phyloP scores from a whole-genome alignment of 2,888 invertebrate genomes.

The Parnassius orleans region DNA sequence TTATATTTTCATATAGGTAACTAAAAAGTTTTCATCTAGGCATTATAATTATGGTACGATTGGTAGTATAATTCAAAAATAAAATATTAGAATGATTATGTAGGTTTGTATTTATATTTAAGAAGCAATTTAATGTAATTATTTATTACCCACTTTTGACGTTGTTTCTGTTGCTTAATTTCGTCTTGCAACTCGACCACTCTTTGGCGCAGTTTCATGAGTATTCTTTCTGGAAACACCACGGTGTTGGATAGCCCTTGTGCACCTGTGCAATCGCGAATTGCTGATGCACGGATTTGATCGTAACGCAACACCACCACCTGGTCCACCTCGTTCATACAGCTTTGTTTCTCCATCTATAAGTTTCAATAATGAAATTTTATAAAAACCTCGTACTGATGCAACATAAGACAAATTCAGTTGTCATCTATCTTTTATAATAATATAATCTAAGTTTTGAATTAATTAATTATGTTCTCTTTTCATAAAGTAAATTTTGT shows the following conservation, averaged over 20 bases:
- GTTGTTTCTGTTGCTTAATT: conserved; percentile 81
- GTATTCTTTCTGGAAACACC: conserved; percentile 82
- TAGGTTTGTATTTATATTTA: no score
- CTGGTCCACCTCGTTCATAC: conserved; percentile 88
- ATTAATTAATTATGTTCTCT: no score
- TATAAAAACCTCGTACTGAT: no score
- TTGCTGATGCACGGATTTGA: conserved; percentile 81
- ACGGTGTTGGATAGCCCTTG: conserved; percentile 72
- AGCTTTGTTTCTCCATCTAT: conserved; percentile 86
- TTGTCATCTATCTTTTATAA: no score
- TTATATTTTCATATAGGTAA: no score
- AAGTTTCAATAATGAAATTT: conserved; percentile 22
- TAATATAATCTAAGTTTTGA: no score
- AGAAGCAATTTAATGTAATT: neutral
- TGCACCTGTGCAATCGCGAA: conserved; percentile 64
- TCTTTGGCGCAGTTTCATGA: conserved; percentile 81
- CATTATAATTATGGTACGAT: no score
- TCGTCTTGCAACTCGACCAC: conserved; percentile 84
- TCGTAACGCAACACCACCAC: conserved; percentile 85
- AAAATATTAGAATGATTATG: no score
- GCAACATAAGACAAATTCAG: no score
- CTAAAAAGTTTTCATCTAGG: no score
- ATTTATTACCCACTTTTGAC: conserved; percentile 76
- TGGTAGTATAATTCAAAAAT: no score
- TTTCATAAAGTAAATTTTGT: no score